Conservation (phyloP, 2,797 vertebrate genomes). For the Lutjanus campechanus region DNA sequence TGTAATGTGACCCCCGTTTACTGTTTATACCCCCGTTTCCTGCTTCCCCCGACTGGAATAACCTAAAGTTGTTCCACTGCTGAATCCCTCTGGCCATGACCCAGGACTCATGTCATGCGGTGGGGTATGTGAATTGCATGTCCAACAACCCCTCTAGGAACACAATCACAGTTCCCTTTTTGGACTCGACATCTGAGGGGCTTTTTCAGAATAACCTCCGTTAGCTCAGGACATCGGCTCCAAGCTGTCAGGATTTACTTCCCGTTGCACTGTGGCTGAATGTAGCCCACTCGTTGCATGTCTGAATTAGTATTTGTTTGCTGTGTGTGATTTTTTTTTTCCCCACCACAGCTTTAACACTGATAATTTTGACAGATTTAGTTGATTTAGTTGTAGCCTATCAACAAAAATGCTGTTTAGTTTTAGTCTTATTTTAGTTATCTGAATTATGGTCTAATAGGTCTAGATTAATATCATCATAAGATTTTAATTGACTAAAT, state of each 20-base stretch:
- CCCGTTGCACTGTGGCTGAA: conserved; percentile 42
- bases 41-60: conserved; percentile 77
- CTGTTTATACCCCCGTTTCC: conserved; percentile 86
- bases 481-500: no score
- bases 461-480: no score
- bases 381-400: no score
- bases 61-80: conserved; percentile 75
- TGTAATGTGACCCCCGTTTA: conserved; percentile 79
- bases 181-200: conserved; percentile 60
- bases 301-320: conserved; percentile 16
- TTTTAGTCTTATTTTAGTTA: no score
- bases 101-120: conserved; percentile 76
- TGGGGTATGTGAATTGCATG: conserved; percentile 78
- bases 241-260: conserved; percentile 54
- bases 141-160: conserved; percentile 62
- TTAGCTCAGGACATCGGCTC: conserved; percentile 37
- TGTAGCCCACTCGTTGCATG: conserved; percentile 11
- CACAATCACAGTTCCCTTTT: conserved; percentile 62
- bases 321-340: conserved; percentile 8
- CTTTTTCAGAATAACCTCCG: conserved; percentile 38
- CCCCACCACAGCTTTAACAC: neutral
- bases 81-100: conserved; percentile 80
- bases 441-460: no score
- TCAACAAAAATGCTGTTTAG: no score
- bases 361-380: no score